Base-by-base conservation (phyloP, 1,140 invertebrate genomes). In the Drosophila pseudoananassae region DNA sequence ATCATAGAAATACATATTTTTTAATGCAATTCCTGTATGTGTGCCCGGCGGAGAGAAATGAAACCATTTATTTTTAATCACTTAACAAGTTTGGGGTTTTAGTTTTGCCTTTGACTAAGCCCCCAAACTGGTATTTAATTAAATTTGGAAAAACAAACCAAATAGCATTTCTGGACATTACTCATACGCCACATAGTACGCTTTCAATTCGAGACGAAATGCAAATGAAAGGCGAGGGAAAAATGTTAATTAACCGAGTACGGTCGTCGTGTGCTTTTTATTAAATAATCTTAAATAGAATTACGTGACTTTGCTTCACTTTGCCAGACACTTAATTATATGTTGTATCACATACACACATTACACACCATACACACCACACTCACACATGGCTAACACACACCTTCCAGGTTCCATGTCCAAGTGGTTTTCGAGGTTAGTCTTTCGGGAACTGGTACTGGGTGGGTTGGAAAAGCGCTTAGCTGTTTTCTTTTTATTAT, bases 221-320 rank as follows among this genome's bases (percentile, higher is more conserved):
- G 36, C 63, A 59, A 59, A 76, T 68, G 64, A 60, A 66, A 68
- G 23, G 27, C 38, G 25, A 17, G 14, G 57, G 60, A 69, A 66
- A 63, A 77, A 79, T 80, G 65, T 81, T 81, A 81, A 81, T 81
- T 80, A 81, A 81, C 71, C 69, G 77, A 65, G 47, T 77, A 61
- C 36, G 52, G 25, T 68, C 57, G 71, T 61, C 57, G 71, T 79
- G 70, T 81, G 58, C 58, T 72, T 72, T 80, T 76, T 76, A 81
- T 81, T 80, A 80, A 81, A 81, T 81, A 80, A 80, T 72, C 78
- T 81, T 80, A 81, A 80, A 81, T 80, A 81, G 77, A 81, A 80
- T 72, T 81, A 81, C 78, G 77, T 81, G 78, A 81, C 78, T 81
- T 81, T 81, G 78, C 69, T 60, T 51, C 66, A 72, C 77, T 69